A percentile compares a stretch with the other conserved stretches of the same genome.
phyloP scores from a whole-genome alignment of 2,113 vertebrate genomes.

The Xerus inauris region DNA sequence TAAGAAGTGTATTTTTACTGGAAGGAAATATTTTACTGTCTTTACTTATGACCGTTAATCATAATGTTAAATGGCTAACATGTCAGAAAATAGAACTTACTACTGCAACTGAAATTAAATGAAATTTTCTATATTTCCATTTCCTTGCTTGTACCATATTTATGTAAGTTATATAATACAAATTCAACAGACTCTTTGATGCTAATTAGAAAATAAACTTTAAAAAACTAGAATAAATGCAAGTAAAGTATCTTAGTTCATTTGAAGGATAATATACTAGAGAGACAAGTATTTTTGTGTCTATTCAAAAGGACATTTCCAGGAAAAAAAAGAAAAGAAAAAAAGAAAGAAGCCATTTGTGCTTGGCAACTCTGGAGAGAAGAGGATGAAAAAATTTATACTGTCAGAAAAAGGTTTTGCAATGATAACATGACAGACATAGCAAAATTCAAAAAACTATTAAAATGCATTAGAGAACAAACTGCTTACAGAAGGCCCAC shows the following conservation, averaged over 20 bases:
- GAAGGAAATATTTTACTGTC: not conserved
- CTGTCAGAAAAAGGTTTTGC: not conserved
- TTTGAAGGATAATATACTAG: not conserved
- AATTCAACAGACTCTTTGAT: not conserved
- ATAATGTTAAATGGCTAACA: not conserved
- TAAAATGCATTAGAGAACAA: not conserved
- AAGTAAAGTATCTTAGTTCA: not conserved
- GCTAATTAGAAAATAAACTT: not conserved
- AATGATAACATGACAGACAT: not conserved
- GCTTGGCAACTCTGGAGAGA: not conserved
- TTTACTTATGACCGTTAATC: not conserved
- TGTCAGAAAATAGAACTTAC: not conserved
- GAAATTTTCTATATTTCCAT: constrained; percentile 2
- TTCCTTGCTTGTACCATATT: not conserved
- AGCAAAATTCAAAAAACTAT: not conserved
- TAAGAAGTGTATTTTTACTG: not conserved
- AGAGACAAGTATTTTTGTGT: not conserved
- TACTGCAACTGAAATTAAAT: not conserved
- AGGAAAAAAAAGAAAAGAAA: not conserved
- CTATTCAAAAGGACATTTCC: not conserved
- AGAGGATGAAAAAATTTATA: not conserved
- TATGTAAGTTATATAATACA: not conserved
- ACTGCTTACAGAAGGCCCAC: not conserved
- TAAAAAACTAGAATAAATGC: not conserved
- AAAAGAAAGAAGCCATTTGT: not conserved